phyloP scores from a whole-genome alignment of 2,113 vertebrate species.

The Chlorodrepanis virens region DNA sequence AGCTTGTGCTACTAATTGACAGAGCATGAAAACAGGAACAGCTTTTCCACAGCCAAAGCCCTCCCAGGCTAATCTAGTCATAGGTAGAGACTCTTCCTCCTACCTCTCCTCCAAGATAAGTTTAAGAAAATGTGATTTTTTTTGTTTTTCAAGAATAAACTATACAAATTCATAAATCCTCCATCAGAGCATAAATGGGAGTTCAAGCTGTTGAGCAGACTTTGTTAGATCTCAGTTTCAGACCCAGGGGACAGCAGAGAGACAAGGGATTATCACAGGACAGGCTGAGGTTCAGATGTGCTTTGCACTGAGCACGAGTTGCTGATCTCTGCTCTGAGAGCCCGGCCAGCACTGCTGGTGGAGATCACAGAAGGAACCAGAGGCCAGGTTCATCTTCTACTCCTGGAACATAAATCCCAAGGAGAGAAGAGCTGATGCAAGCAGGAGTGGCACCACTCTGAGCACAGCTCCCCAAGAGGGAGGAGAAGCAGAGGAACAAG shows the following conservation, averaged over 20 bases:
- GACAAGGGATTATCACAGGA: background rate
- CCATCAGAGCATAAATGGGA: background rate
- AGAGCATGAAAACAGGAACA: background rate
- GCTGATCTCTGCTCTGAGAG: background rate
- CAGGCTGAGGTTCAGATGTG: background rate
- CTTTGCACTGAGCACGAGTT: background rate
- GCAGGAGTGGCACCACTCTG: background rate
- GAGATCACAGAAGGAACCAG: background rate
- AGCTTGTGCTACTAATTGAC: background rate
- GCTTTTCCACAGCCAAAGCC: background rate
- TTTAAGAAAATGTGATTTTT: background rate
- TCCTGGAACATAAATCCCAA: background rate
- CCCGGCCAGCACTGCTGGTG: fast-evolving
- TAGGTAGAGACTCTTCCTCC: background rate
- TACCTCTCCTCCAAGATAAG: background rate
- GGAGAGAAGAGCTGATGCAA: background rate
- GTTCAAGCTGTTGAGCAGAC: background rate
- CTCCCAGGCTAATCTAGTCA: background rate
- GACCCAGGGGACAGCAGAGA: background rate
- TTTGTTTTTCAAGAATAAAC: background rate
- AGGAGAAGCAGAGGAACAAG: background rate
- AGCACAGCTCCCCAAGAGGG: background rate
- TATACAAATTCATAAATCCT: background rate
- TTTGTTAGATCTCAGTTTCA: background rate
- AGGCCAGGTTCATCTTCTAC: background rate